Percentiles rank a stretch among this genome's conserved stretches.
phyloP scores from a whole-genome alignment of 2,888 invertebrate genomes.

The Yponomeuta malinellus region DNA sequence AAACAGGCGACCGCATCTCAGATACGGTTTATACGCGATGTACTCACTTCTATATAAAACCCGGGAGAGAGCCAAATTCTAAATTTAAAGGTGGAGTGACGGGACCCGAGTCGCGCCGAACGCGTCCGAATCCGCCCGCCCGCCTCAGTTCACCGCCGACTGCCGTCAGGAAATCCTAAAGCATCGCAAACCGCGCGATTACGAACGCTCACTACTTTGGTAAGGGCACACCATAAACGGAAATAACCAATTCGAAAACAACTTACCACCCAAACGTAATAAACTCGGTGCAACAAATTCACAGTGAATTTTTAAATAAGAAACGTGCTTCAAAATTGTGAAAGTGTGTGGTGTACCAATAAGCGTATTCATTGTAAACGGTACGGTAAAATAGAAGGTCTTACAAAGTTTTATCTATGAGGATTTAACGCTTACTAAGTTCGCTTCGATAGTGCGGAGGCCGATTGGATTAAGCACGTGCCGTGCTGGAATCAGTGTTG shows the following conservation, averaged over 20 bases:
- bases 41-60: constrained; percentile 76
- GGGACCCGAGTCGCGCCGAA: constrained; percentile 59
- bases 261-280: constrained; percentile 20
- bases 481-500: constrained; percentile 60
- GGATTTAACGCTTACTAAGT: constrained; percentile 32
- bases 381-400: constrained; percentile 58
- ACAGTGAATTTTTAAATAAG: constrained; percentile 36
- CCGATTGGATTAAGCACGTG: constrained; percentile 34
- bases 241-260: constrained; percentile 34
- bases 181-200: constrained; percentile 60
- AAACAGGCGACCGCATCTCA: constrained; percentile 67
- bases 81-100: constrained; percentile 68
- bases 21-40: constrained; percentile 72
- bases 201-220: constrained; percentile 50
- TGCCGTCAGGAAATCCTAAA: constrained; percentile 64
- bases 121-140: constrained; percentile 63
- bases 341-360: constrained; percentile 61
- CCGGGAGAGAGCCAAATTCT: constrained; percentile 80
- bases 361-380: constrained; percentile 57
- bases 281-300: constrained; percentile 36
- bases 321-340: constrained; percentile 50
- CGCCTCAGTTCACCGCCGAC: constrained; percentile 70
- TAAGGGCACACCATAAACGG: constrained; percentile 54
- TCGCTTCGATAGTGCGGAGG: constrained; percentile 27
- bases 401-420: constrained; percentile 28